Base-by-base conservation (phyloP, 1,140 invertebrate genomes). In the Diachasma alloeum region DNA sequence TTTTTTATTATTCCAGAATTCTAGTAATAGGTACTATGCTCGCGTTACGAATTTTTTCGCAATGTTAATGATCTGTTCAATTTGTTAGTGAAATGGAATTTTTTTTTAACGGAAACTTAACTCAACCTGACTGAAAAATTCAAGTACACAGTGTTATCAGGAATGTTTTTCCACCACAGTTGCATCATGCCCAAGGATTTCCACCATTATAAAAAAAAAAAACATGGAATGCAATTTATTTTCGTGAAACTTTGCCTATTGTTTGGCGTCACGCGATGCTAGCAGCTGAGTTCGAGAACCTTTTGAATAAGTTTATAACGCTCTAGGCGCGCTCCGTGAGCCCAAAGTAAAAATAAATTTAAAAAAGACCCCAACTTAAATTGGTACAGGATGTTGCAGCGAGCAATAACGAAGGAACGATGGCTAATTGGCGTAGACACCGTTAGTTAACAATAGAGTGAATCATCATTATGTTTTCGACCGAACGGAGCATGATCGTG, bases 401-500 rank as follows among this genome's bases (percentile, higher is more conserved):
- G 24, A 9, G 59, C 69, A 82, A 72, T 75, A 31, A 48, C n/a
- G 48, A 74, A 42, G n/a, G 15, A 72, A 37, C 24, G 24, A 59
- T 19, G 39, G 31, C 19, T 59, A 72, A 72, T 72, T 72, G 37
- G 17, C 67, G 24, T 68, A 74, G 59, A 53, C 15, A 37, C 74
- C 67, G 67, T 70, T 68, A 59, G 48, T 42, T 36, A 75, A 75
- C 74, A 70, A 75, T 70, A 22, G 37, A 44, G 44, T 56, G 48
- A 66, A 68, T 42, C 67, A 56, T 75, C 66, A 70, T 68, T 26
- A 26, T 59, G 26, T 26, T 26, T 53, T 46, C 48, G 24, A 66
- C 3, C 44, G 26, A 75, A 66, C 72, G 56, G 72, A 74, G 72
- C 72, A 59, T 74, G 56, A 56, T 72, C 24, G 56, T 74, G 56